Percentiles rank a stretch among this genome's conserved stretches.
These are phyloP conservation scores for Triplophysa siluroides DNA, from an alignment of 2,113 vertebrate species.

Conservation along the genomic window DNA sequence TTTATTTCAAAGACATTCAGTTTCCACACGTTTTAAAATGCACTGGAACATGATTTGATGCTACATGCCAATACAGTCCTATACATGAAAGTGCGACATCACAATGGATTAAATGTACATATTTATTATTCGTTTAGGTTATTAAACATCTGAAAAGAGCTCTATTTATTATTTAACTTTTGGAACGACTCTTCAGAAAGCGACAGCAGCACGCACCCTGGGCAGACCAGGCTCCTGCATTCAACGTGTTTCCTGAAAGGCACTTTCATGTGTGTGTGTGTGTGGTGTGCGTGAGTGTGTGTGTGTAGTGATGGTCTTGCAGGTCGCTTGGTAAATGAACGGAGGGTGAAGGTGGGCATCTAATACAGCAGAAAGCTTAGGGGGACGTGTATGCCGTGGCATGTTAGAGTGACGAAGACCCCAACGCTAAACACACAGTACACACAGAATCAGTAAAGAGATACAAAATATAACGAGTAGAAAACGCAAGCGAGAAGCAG, in stretches of 20 bases:
- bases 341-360: background rate
- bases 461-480: constrained; percentile 53
- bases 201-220: constrained; percentile 48
- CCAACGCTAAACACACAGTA: background rate
- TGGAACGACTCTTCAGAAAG: constrained; percentile 57
- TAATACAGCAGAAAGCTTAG: constrained; percentile 5
- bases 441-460: constrained; percentile 38
- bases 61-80: constrained; percentile 80
- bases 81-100: constrained; percentile 83
- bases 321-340: background rate
- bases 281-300: background rate
- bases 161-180: constrained; percentile 52
- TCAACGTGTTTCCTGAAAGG: constrained; percentile 64
- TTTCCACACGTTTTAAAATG: constrained; percentile 66
- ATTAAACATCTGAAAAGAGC: constrained; percentile 55
- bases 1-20: constrained; percentile 77
- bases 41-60: constrained; percentile 75
- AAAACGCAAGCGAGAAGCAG: constrained; percentile 44
- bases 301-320: background rate
- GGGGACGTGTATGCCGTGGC: constrained; percentile 7
- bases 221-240: constrained; percentile 52
- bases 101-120: constrained; percentile 89
- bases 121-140: constrained; percentile 70
- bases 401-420: constrained; percentile 47
- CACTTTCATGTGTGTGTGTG: constrained; percentile 68